Base-by-base conservation (phyloP, 1,140 invertebrate genomes). In the Drosophila ohnishii region DNA sequence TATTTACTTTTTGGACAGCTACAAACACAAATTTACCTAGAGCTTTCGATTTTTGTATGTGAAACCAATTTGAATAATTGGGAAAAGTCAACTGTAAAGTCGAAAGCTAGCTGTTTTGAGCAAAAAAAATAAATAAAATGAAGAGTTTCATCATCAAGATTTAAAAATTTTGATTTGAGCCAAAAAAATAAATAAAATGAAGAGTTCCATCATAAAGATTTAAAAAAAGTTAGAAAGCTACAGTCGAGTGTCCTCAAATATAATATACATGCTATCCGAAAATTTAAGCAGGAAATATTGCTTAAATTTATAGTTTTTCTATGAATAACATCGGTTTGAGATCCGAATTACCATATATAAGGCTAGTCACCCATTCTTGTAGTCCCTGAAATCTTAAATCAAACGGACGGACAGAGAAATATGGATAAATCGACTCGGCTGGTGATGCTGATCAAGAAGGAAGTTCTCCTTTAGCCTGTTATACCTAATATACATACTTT, bases 11-110 rank as follows among this genome's bases (percentile, higher is more conserved):
- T 22, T 3, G 14, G 10, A 62, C 5, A 39, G 34, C 5, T 32
- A 39, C 16, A n/a, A 32, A 30, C 9, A 3, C 5, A 45, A 58
- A n/a, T 39, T 62, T 37, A 13, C 10, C 44, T 28, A 30, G 7
- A 30, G 7, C 28, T 30, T 45, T 45, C 2, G 37, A 34, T 63
- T 58, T 4, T 4, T 6, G 8, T 28, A 11, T 45, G 16, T 14
- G 0, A 30, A 30, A 9, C 5, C 6, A 11, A 37, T 55, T 8
- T 48, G 40, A 69, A 13, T 6, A 40, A n/a, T 58, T 35, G n/a
- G 7, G 9, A 57, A 48, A 50, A 32, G 51, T 28, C n/a, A 58
- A 58, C 51, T 58, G 22, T 1, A 8, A 30, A n/a, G 10, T 37
- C 5, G 34, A 34, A 51, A 34, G 6, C n/a, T 34, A 19, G 30